Conservation (phyloP, 2,113 vertebrate species). For the Melanotaenia duboulayi region DNA sequence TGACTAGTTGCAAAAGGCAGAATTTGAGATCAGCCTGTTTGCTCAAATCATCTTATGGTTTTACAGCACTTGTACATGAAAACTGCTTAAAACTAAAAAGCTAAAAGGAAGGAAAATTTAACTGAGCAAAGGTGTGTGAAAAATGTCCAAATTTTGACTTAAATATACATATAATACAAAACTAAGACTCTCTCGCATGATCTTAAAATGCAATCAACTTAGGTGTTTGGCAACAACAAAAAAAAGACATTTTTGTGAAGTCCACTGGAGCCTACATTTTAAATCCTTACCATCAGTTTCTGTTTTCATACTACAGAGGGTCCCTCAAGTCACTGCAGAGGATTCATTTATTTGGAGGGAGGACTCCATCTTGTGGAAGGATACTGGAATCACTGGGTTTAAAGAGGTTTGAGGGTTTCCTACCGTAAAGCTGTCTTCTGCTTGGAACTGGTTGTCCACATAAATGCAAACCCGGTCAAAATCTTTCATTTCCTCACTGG, state of each 20-base stretch:
- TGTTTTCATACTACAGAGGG: neutral
- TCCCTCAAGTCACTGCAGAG: neutral
- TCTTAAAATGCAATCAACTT: neutral
- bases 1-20: neutral
- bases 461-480: conserved; percentile 81
- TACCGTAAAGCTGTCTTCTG: conserved; percentile 82
- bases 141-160: neutral
- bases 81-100: neutral
- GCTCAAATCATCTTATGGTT: neutral
- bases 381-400: conserved; percentile 17
- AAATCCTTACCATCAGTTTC: neutral
- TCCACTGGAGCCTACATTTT: no score
- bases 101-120: neutral
- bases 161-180: no score
- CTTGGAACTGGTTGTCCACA: conserved; percentile 81
- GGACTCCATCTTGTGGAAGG: conserved; percentile 73
- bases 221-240: neutral
- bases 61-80: neutral
- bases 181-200: neutral
- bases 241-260: no score
- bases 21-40: neutral
- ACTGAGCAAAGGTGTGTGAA: neutral
- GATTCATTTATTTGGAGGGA: conserved; percentile 41
- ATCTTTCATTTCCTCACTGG: conserved; percentile 81
- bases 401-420: conserved; percentile 36